Evolutionary conservation across 2,113 vertebrate species (phyloP), one percentile per base, ranked within the genome.

Genomic region (Myodes glareolus): DNA sequence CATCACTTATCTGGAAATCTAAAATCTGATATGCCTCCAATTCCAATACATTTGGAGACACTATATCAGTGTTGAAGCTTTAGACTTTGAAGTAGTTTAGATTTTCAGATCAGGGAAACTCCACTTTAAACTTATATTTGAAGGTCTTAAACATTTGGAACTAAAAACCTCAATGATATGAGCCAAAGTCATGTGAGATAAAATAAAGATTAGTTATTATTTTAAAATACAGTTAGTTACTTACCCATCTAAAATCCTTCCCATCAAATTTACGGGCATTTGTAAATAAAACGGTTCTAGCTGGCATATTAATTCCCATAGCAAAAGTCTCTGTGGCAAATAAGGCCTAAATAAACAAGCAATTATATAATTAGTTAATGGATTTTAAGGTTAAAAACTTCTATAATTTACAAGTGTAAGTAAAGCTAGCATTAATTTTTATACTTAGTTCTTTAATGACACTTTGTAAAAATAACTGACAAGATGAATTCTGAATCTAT

Each of bases 221-320:
- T 90, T 86, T 29, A 80, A 61, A 47, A 86, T 21, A 91, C 29
- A 94, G 33, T 45, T 96, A 80, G 8, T 95, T 93, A 98, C 99
- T 99, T 99, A 99, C 99, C 99, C 99, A 99, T 97, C 99, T 99
- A 94, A 99, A 99, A 97, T 99, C 99, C 96, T 99, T 99, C 94
- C 99, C 99, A 95, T 99, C 99, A 97, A 99, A 99, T 98, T 99
- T 99, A 95, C 99, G 99, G 25, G 99, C 99, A 87, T 99, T 99
- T 45, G 99, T 99, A 98, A 99, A 99, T n/a, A 99, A 98, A 81
- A 99, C 99, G 2, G 99, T 99, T 95, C 99, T 99, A 76, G 99
- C 99, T 4, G 99, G 99, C 99, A 99, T 99, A 98, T 99, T 99
- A 98, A 99, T 99, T 78, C 99, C 99, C 99, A 99, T 99, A 90